phyloP scores from a whole-genome alignment of 2,113 vertebrate genomes.

The Tachuris rubrigastra region DNA sequence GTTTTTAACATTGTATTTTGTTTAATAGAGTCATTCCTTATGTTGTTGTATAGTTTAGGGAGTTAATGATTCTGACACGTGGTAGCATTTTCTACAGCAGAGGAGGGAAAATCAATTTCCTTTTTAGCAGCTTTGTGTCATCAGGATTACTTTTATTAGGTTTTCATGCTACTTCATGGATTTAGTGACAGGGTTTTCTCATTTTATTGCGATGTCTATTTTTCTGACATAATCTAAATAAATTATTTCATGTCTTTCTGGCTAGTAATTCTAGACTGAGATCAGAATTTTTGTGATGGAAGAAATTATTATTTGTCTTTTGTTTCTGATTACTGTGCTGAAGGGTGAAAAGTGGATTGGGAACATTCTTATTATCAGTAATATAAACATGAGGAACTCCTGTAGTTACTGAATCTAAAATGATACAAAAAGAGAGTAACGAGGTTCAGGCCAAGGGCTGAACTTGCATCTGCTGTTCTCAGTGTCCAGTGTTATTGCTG shows the following conservation, averaged over 20 bases:
- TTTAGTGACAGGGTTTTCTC: background rate
- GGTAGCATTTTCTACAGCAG: background rate
- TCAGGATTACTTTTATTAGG: background rate
- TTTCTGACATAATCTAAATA: background rate
- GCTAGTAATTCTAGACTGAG: background rate
- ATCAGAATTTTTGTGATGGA: background rate
- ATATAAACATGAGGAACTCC: background rate
- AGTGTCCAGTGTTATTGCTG: background rate
- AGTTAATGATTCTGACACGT: background rate
- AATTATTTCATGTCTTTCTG: background rate
- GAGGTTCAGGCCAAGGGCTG: background rate
- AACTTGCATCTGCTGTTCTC: background rate
- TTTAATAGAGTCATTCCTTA: background rate
- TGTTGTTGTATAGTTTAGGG: background rate
- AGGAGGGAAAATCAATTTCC: background rate
- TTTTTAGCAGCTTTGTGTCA: background rate
- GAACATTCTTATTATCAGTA: background rate
- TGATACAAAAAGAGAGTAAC: background rate
- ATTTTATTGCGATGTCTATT: background rate
- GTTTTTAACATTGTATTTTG: background rate
- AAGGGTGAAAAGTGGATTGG: background rate
- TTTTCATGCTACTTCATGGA: background rate
- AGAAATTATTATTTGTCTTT: background rate
- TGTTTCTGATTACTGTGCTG: background rate
- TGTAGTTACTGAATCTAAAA: background rate